A percentile compares a stretch with the other conserved stretches of the same genome.
Conservation (phyloP, 2,797 vertebrate genomes). For the Eidolon dupreanum region DNA sequence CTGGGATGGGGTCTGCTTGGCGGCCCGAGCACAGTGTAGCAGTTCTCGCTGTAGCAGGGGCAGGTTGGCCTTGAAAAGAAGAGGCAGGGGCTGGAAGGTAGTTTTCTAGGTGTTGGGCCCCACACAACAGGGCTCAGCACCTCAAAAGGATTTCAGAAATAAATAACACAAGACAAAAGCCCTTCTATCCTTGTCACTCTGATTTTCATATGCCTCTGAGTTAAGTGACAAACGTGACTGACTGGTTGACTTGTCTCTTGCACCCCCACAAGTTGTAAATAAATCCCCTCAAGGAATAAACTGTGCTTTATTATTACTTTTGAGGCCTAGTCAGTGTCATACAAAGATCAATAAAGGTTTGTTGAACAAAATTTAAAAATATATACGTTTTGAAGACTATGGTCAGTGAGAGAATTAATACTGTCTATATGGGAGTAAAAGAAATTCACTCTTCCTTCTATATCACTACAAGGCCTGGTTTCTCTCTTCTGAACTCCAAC, state of each 20-base stretch:
- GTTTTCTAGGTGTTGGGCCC: background rate
- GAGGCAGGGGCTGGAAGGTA: background rate
- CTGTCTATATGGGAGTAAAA: background rate
- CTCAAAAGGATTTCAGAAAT: slow-evolving; percentile 11
- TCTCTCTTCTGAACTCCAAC: background rate
- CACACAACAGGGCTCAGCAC: background rate
- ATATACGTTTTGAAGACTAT: background rate
- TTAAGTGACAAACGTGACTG: background rate
- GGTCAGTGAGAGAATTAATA: background rate
- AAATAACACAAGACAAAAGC: background rate
- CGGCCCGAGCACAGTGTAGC: slow-evolving; percentile 96
- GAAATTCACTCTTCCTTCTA: background rate
- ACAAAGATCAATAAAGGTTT: slow-evolving; percentile 3
- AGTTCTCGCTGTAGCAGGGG: slow-evolving; percentile 97
- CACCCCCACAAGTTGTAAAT: background rate
- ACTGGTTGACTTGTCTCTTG: background rate
- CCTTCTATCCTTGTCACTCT: background rate
- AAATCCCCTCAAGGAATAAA: background rate
- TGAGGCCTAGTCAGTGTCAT: background rate
- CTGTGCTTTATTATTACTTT: background rate
- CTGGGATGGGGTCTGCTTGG: slow-evolving; percentile 99
- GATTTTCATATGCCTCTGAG: background rate
- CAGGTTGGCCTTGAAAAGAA: slow-evolving; percentile 93
- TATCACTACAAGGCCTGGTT: background rate
- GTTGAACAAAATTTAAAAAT: background rate